A percentile compares a stretch with the other conserved stretches of the same genome.
Conservation (phyloP, 2,888 invertebrate species). For the Ormia ochracea region DNA sequence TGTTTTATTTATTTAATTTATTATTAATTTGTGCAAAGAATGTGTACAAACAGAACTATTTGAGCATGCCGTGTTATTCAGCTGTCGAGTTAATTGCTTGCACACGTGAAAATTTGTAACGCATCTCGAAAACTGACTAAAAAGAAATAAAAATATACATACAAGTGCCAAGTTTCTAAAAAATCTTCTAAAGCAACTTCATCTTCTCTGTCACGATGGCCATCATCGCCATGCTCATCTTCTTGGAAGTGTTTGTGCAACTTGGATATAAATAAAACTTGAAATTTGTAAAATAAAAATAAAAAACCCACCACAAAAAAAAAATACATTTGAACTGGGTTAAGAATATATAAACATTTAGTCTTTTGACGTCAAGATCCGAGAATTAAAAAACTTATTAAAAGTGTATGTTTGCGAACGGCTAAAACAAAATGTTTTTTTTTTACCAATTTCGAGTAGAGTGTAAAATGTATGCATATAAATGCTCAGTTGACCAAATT, state of each 20-base stretch:
- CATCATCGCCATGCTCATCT: slow-evolving; percentile 1
- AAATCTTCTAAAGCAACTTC: not conserved
- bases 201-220: slow-evolving; percentile 3
- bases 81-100: slow-evolving; percentile 53
- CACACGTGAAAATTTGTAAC: slow-evolving; percentile 47
- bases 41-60: slow-evolving; percentile 20
- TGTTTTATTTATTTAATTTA: not conserved
- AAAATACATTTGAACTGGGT: slow-evolving; percentile 27
- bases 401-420: not conserved
- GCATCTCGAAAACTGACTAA: not conserved
- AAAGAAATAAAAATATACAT: not conserved
- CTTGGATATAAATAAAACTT: slow-evolving; percentile 26
- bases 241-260: slow-evolving; percentile 2
- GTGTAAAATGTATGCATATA: not conserved
- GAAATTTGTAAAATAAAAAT: slow-evolving; percentile 6
- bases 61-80: slow-evolving; percentile 27
- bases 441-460: slow-evolving; percentile 3
- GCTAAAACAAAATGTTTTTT: not conserved
- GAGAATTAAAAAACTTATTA: slow-evolving; percentile 15
- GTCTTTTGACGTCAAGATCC: not conserved
- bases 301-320: too few species aligned
- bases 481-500: not conserved
- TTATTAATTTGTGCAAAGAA: slow-evolving; percentile 10
- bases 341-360: slow-evolving; percentile 7
- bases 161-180: slow-evolving; percentile 6